These are phyloP conservation scores for Limonius californicus DNA, from an alignment of 1,140 invertebrate species.

Conservation along the genomic window DNA sequence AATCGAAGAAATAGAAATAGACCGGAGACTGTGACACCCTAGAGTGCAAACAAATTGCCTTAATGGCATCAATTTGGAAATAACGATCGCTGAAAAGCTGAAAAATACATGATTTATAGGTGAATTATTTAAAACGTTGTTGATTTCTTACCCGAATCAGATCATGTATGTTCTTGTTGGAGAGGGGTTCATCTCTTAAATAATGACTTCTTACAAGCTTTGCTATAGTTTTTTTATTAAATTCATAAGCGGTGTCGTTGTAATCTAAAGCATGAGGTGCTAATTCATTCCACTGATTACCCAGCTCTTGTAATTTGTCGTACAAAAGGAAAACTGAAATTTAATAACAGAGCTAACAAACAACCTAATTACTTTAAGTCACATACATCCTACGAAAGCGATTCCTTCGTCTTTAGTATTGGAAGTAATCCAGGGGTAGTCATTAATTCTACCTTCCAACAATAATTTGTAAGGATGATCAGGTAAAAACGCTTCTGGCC, in stretches of 20 bases:
- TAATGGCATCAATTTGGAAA: neutral
- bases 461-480: constrained; percentile 55
- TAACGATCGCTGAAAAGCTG: constrained; percentile 9
- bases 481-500: constrained; percentile 52
- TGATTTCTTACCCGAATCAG: neutral
- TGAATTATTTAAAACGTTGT: neutral
- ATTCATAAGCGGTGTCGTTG: neutral
- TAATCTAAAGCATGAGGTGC: neutral
- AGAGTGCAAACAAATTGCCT: neutral
- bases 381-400: too few species aligned
- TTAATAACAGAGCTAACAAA: too few species aligned
- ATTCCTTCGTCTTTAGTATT: constrained; percentile 15
- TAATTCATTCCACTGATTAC: neutral
- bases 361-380: too few species aligned
- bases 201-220: neutral
- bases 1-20: constrained; percentile 3
- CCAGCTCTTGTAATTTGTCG: neutral
- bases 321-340: neutral
- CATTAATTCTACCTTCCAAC: constrained; percentile 39
- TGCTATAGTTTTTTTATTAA: neutral
- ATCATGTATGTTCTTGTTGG: neutral
- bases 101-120: neutral
- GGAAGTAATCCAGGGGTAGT: constrained; percentile 17
- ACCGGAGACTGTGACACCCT: neutral
- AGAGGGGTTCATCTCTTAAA: neutral